phyloP scores from a whole-genome alignment of 2,888 invertebrate genomes.

The Morpho helenor region DNA sequence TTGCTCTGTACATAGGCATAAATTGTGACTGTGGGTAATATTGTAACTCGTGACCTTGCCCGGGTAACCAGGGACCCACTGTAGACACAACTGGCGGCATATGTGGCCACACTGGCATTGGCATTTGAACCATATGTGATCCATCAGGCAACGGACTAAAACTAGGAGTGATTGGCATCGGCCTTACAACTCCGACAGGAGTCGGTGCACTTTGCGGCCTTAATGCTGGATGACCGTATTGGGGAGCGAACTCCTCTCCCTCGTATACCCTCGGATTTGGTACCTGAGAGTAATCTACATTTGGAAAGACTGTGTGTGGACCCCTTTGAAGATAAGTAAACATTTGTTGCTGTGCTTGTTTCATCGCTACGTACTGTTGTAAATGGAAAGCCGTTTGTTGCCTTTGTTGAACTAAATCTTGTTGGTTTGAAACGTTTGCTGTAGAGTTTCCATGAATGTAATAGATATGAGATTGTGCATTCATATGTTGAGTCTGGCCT shows the following conservation, averaged over 20 bases:
- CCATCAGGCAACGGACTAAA: slow-evolving; percentile 54
- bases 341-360: slow-evolving; percentile 76
- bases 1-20: slow-evolving; percentile 67
- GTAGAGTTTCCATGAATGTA: slow-evolving; percentile 66
- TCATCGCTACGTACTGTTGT: slow-evolving; percentile 76
- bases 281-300: slow-evolving; percentile 52
- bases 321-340: slow-evolving; percentile 64
- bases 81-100: slow-evolving; percentile 60
- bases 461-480: slow-evolving; percentile 61
- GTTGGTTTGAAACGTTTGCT: slow-evolving; percentile 39
- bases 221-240: slow-evolving; percentile 56
- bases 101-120: slow-evolving; percentile 68
- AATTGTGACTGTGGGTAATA: slow-evolving; percentile 70
- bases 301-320: slow-evolving; percentile 67
- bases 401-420: slow-evolving; percentile 63
- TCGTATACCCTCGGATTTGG: slow-evolving; percentile 55
- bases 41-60: slow-evolving; percentile 63
- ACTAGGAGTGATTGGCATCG: slow-evolving; percentile 52
- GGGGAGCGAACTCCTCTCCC: slow-evolving; percentile 55
- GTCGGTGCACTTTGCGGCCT: slow-evolving; percentile 66
- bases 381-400: slow-evolving; percentile 72
- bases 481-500: slow-evolving; percentile 39
- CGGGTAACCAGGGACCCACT: slow-evolving; percentile 61
- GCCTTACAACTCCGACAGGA: slow-evolving; percentile 56
- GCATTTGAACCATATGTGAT: slow-evolving; percentile 62